phyloP scores from a whole-genome alignment of 2,113 vertebrate genomes.

The Coptodon rendalli region DNA sequence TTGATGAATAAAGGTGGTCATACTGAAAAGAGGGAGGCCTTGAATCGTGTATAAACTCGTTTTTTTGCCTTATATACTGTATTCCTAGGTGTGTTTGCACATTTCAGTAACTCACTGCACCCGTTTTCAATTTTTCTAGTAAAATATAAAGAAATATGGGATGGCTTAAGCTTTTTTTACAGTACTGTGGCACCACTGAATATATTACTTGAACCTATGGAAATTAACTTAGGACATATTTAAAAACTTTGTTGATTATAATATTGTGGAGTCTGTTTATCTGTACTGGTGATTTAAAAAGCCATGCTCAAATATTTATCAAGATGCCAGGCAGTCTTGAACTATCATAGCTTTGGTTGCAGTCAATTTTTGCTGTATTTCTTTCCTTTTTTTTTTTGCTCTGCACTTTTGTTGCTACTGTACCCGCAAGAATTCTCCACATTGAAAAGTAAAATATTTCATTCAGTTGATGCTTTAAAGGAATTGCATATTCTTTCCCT shows the following conservation, averaged over 20 bases:
- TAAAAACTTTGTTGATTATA: not conserved
- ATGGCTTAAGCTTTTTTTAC: not conserved
- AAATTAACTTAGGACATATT: not conserved
- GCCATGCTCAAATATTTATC: not conserved
- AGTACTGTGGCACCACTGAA: not conserved
- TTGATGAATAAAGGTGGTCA: not conserved
- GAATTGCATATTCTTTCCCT: not conserved
- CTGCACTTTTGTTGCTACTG: not conserved
- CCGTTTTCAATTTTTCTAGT: not conserved
- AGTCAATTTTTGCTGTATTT: slow-evolving; percentile 1
- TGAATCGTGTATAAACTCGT: not conserved
- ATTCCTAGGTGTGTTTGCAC: not conserved
- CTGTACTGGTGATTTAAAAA: not conserved
- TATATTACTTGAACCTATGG: not conserved
- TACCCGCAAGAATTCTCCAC: not conserved
- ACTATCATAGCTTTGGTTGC: slow-evolving; percentile 25
- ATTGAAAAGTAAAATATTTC: not conserved
- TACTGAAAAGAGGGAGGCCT: not conserved
- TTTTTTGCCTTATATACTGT: not conserved
- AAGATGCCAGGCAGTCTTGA: not conserved
- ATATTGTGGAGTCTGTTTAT: not conserved
- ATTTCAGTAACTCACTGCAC: not conserved
- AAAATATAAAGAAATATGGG: not conserved
- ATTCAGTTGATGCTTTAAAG: not conserved
- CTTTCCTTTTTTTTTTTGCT: not conserved